Evolutionary conservation across 2,113 vertebrate genomes (phyloP).

Genomic region (Toxotes jaculatrix): DNA sequence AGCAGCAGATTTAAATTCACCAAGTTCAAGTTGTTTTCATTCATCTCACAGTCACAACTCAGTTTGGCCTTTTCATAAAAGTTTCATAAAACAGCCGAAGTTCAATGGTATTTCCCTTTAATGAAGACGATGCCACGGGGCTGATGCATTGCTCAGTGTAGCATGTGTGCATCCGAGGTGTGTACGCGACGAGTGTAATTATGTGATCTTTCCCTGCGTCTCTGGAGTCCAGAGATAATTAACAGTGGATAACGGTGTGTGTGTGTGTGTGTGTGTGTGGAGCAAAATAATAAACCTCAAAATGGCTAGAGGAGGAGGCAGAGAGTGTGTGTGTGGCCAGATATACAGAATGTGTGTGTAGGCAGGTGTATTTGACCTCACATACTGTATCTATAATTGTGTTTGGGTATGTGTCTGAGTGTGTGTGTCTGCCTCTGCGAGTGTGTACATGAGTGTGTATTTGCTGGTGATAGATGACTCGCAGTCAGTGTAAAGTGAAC

Average conservation of each 20-base stretch:
- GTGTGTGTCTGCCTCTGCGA: neutral
- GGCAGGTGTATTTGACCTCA: neutral
- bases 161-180: constrained; percentile 21
- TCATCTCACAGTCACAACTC: constrained; percentile 11
- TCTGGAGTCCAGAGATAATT: constrained; percentile 39
- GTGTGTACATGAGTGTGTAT: constrained; percentile 15
- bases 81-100: constrained; percentile 19
- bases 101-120: constrained; percentile 42
- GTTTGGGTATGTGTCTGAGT: neutral
- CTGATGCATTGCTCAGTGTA: neutral
- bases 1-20: neutral
- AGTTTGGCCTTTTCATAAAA: constrained; percentile 36
- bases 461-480: constrained; percentile 56
- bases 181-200: constrained; percentile 41
- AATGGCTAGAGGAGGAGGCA: neutral
- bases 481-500: constrained; percentile 58
- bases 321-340: neutral
- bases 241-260: constrained; percentile 29
- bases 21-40: neutral
- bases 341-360: neutral
- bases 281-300: neutral
- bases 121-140: neutral
- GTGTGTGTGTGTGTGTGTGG: neutral
- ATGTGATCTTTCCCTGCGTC: constrained; percentile 29
- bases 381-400: neutral